These are phyloP conservation scores for Chinchilla lanigera DNA, from an alignment of 2,113 vertebrate genomes.

Conservation along the genomic window DNA sequence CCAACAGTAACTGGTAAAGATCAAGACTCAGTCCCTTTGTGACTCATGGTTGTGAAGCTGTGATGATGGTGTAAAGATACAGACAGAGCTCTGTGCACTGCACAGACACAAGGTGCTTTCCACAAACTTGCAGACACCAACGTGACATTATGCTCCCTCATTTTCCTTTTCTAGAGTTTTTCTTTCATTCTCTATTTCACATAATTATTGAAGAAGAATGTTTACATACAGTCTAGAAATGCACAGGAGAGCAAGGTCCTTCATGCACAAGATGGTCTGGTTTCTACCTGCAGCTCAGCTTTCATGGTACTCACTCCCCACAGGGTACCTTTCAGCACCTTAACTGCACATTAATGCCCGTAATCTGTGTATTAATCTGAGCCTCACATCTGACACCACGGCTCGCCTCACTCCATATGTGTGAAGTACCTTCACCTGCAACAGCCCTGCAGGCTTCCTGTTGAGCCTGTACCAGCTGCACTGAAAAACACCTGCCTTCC, in stretches of 20 bases:
- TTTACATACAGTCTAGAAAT: background rate
- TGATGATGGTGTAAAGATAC: too few relatives aligned
- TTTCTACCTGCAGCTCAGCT: background rate
- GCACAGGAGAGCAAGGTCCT: background rate
- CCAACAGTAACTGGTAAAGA: background rate
- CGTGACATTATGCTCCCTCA: background rate
- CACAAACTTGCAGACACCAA: background rate
- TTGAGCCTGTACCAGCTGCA: background rate
- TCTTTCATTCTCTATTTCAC: background rate
- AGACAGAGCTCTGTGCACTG: background rate
- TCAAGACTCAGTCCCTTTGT: background rate
- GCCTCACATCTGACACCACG: background rate
- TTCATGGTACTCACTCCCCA: background rate
- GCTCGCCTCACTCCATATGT: background rate
- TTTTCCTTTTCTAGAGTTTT: background rate
- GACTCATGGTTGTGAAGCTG: accelerated
- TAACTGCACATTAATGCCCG: background rate
- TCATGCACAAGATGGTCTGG: background rate
- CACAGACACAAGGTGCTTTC: background rate
- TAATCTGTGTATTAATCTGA: too few relatives aligned
- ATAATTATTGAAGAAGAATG: background rate
- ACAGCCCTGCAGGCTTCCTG: background rate
- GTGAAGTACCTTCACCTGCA: background rate
- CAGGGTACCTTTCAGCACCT: background rate
- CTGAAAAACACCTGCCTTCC: background rate